A percentile compares a stretch with the other conserved stretches of the same genome.
phyloP scores from a whole-genome alignment of 2,113 vertebrate species.

The Ranitomeya variabilis region DNA sequence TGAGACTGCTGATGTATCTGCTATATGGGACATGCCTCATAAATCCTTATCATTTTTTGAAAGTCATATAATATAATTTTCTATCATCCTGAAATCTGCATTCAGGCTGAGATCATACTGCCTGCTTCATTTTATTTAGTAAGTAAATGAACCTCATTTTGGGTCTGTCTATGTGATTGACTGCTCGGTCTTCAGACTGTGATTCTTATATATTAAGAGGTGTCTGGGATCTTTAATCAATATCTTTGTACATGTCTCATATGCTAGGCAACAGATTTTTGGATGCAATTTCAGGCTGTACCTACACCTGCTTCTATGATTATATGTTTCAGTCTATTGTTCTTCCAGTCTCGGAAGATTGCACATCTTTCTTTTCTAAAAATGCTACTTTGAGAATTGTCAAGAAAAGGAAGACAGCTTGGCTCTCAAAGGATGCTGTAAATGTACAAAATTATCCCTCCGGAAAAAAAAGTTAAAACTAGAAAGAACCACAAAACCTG shows the following conservation, averaged over 20 bases:
- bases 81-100: constrained; percentile 7
- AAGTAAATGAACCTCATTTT: constrained; percentile 6
- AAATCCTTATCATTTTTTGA: constrained; percentile 1
- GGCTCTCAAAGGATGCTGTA: not conserved
- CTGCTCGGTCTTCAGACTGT: constrained; percentile 2
- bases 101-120: constrained; percentile 13
- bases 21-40: constrained; percentile 13
- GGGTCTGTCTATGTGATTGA: constrained; percentile 13
- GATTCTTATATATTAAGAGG: constrained; percentile 16
- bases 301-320: not conserved
- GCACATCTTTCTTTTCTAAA: not conserved
- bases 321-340: not conserved
- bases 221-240: constrained; percentile 10
- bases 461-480: not conserved
- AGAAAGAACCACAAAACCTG: too few relatives aligned
- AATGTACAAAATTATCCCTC: not conserved
- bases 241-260: not conserved
- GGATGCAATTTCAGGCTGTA: not conserved
- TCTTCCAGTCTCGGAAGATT: not conserved
- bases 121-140: constrained; percentile 19
- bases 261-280: not conserved
- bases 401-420: not conserved
- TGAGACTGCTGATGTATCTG: not conserved
- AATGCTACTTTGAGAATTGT: not conserved
- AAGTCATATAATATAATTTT: constrained; percentile 7